Evolutionary conservation across 2,888 invertebrate species (phyloP).

Genomic region (Hermaeophaga mercurialis): DNA sequence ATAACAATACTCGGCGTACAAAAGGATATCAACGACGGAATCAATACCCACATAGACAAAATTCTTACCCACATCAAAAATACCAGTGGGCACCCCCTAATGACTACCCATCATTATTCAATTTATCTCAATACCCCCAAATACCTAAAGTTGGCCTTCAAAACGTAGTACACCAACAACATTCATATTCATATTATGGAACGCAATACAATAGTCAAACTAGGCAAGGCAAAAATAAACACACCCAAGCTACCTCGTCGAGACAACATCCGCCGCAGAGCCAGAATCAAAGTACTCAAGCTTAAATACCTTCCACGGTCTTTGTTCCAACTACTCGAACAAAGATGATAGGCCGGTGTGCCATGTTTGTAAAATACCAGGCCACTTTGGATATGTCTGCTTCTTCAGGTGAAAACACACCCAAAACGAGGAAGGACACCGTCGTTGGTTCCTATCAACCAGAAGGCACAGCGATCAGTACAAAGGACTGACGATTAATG

Average conservation of each 20-base stretch:
- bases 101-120: not conserved
- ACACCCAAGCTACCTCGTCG: no score
- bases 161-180: not conserved
- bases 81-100: not conserved
- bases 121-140: not conserved
- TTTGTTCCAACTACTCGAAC: conserved; percentile 3
- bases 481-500: not conserved
- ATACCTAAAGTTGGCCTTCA: no score
- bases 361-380: conserved; percentile 5
- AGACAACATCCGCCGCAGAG: not conserved
- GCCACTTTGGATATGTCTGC: conserved; percentile 6
- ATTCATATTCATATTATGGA: not conserved
- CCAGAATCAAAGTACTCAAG: not conserved
- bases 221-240: not conserved
- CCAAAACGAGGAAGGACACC: conserved; percentile 5
- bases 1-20: no score
- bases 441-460: not conserved
- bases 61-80: not conserved
- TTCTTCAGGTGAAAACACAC: not conserved
- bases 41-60: not conserved
- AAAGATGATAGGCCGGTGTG: conserved; percentile 10
- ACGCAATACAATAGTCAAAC: not conserved
- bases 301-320: not conserved
- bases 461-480: not conserved
- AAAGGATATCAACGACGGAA: not conserved